Conservation (phyloP, 2,797 vertebrate genomes). For the Xenops minutus region DNA sequence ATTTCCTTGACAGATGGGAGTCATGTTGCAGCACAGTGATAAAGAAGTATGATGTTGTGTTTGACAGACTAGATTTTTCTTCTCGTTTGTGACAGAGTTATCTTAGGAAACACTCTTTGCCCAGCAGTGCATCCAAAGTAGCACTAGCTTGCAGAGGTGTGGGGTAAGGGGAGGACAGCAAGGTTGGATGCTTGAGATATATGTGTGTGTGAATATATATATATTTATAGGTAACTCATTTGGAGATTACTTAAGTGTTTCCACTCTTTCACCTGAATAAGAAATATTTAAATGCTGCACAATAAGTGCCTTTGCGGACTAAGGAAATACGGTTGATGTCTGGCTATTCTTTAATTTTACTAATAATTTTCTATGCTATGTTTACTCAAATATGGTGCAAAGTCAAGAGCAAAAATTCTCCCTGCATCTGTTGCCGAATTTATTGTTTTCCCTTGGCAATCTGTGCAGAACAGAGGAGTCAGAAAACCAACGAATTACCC, state of each 20-base stretch:
- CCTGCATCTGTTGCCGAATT: neutral
- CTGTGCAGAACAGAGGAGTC: neutral
- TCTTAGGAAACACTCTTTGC: neutral
- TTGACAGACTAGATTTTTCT: slow-evolving; percentile 22
- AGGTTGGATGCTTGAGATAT: neutral
- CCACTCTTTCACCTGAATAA: neutral
- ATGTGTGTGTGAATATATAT: neutral
- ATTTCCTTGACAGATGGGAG: slow-evolving; percentile 38
- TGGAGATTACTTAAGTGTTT: neutral
- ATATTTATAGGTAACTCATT: neutral
- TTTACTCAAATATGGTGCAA: neutral
- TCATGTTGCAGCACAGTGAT: slow-evolving; percentile 8
- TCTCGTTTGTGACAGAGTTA: neutral
- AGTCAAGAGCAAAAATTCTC: neutral
- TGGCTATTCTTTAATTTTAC: neutral
- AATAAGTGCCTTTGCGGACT: neutral
- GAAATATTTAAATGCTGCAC: neutral
- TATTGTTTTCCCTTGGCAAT: neutral
- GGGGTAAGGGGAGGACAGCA: neutral
- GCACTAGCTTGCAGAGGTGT: neutral
- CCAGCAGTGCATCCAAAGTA: neutral
- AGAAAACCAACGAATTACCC: neutral
- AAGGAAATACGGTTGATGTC: neutral
- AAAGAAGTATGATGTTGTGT: neutral
- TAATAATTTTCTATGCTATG: neutral